Evolutionary conservation across 2,888 invertebrate genomes (phyloP).

Genomic region (Macrophya annulata): DNA sequence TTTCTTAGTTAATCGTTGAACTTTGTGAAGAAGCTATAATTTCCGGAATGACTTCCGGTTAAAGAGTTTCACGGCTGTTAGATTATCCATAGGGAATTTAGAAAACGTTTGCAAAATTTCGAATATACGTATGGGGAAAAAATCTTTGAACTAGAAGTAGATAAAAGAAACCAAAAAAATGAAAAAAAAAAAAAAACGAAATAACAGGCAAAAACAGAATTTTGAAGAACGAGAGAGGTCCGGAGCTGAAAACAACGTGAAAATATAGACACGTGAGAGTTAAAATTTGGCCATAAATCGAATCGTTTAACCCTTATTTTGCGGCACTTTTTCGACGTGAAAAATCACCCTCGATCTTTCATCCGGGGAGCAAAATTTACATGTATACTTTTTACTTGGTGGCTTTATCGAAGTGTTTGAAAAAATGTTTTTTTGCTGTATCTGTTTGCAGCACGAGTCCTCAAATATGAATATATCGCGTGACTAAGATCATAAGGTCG

Average conservation of each 20-base stretch:
- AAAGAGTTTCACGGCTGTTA: background rate
- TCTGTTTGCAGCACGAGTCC: background rate
- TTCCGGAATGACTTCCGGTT: constrained; percentile 29
- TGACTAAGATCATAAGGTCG: too few species aligned
- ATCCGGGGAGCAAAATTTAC: background rate
- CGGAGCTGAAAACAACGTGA: background rate
- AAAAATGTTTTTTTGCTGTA: background rate
- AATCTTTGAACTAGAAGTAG: background rate
- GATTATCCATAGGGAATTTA: background rate
- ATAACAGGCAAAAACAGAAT: background rate
- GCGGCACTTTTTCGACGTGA: constrained; percentile 10
- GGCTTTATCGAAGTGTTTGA: background rate
- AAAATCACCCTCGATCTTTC: constrained; percentile 33
- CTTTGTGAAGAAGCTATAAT: background rate
- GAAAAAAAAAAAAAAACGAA: background rate
- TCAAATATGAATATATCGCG: background rate
- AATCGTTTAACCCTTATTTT: constrained; percentile 19
- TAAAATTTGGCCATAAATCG: constrained; percentile 35
- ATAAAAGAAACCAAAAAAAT: background rate
- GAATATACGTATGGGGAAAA: background rate
- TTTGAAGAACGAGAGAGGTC: background rate
- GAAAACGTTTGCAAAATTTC: background rate
- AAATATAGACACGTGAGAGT: constrained; percentile 17
- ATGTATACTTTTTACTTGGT: background rate
- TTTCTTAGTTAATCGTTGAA: background rate